Evolutionary conservation across 2,113 vertebrate genomes (phyloP), one percentile per base, ranked within the genome.

Genomic region (Atherinomorus stipes): DNA sequence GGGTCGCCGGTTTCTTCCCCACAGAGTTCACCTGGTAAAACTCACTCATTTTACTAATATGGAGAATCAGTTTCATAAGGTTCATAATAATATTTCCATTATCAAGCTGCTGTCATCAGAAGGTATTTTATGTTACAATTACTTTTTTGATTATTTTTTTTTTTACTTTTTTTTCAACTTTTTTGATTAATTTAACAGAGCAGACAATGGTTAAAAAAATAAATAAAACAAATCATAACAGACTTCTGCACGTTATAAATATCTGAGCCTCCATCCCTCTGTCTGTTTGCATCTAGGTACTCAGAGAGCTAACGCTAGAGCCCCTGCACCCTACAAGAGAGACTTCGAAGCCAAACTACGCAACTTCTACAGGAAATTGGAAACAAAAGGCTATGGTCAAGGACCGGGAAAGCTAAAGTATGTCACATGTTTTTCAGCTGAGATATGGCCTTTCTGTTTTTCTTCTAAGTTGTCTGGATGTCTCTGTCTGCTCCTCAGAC

Each of bases 321-420:
- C 98, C 37, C 98, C 98, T 11, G 98, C 98, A 71, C 98, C 98
- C 0, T 99, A 99, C 84, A 95, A 97, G 80, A 96, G 98, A 92
- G 98, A 99, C 91, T 99, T 99, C 37, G 98, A 99, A 86, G 97
- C 98, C 82, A 99, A 99, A 88, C 94, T 99, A 31, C 95, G 98
- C 77, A 99, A 99, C 90, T 99, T 99, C 91, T 99, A 98, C 89
- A 93, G 98, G 88, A 99, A 99, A 89, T 91, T 99, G 75, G 98
- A 98, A 93, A 97, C 96, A 81, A 99, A 99, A 94, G 98, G 98
- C 56, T 99, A 97, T 78, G 98, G 97, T n/a, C 98, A 99, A 85
- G 98, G 98, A 60, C 98, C 98, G 26, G 98, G 97, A 54, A 99
- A 99, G 94, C 98, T 98, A 82, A 99, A 99, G 98, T 99, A 91